These are phyloP conservation scores for Arothron firmamentum DNA, from an alignment of 2,113 vertebrate species.

Conservation along the genomic window DNA sequence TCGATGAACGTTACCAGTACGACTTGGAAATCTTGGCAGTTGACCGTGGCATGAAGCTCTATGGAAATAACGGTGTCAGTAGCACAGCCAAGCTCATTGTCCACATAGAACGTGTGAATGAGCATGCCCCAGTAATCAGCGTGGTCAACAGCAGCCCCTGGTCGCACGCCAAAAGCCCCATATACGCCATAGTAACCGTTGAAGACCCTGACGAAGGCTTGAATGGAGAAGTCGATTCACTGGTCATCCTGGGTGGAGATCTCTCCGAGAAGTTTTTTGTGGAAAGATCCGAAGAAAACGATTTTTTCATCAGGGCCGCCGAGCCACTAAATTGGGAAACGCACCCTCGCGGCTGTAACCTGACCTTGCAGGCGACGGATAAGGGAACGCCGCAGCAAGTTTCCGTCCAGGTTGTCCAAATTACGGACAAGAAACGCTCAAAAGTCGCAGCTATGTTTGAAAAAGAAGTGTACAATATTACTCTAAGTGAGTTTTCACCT, in stretches of 20 bases:
- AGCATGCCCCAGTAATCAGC: constrained; percentile 82
- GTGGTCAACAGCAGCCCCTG: constrained; percentile 80
- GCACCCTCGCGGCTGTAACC: constrained; percentile 83
- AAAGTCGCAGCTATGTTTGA: constrained; percentile 78
- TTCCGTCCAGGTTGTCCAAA: constrained; percentile 80
- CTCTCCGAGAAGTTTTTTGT: constrained; percentile 81
- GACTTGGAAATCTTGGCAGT: constrained; percentile 95
- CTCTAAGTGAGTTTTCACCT: constrained; percentile 89
- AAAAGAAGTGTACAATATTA: constrained; percentile 81
- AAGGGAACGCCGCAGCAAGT: constrained; percentile 86
- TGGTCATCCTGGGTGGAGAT: constrained; percentile 87
- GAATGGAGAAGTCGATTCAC: constrained; percentile 90
- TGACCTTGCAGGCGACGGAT: constrained; percentile 93
- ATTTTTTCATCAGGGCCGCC: constrained; percentile 78
- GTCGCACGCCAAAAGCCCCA: constrained; percentile 77
- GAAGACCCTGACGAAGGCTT: constrained; percentile 88
- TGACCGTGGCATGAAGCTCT: constrained; percentile 97
- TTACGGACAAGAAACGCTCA: constrained; percentile 74
- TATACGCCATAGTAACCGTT: constrained; percentile 82
- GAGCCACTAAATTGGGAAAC: constrained; percentile 82
- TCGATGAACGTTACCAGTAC: constrained; percentile 84
- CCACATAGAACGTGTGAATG: constrained; percentile 90
- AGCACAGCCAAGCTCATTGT: constrained; percentile 96
- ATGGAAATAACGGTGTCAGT: constrained; percentile 96
- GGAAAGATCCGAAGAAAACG: constrained; percentile 77